Evolutionary conservation across 2,888 invertebrate species (phyloP), one percentile per base, ranked within the genome.

Genomic region (Drosophila bunnanda): DNA sequence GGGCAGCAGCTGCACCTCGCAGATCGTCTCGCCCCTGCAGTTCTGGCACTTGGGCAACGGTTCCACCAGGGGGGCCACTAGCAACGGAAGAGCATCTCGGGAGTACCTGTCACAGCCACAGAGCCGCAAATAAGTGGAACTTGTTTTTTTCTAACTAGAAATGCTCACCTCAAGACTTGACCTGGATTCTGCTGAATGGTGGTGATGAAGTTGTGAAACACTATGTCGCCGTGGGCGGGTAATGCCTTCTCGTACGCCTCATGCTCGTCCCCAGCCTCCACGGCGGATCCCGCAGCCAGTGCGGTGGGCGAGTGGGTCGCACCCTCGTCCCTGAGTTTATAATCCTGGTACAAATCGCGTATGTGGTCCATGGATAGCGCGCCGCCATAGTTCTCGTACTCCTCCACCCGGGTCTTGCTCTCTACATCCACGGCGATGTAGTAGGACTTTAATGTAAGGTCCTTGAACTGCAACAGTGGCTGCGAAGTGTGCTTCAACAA

Each of bases 1-100:
- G 0, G 98, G 96, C 54, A 98, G 93, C 46, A 98, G 93, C 93
- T 98, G 98, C 13, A 97, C 92, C 92, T 98, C 98, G 90, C 97
- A 97, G 28, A 94, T 93, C 77, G 96, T 93, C 38, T 95, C 94
- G 1, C 95, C 94, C 57, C 96, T 95, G 89, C 96, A 97, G 88
- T 96, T 93, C 50, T 93, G 91, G 90, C 97, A 97, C 74, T 93
- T 93, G 69, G 81, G 91, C 61, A 65, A 92, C 78, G 90, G 93
- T 20, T 94, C 94, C 54, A 91, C 92, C 15, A 96, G 90, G 0
- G 95, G 95, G n/a, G 96, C 94, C 50, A 96, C 93, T 9, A 96
- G 92, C 28, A 97, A 89, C 0, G 96, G 96, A 7, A 94, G 93
- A 68, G 94, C 94, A 68, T 95, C 95, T 69, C 96, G 94, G 30